phyloP scores from a whole-genome alignment of 2,797 vertebrate genomes.

The Thalassophryne amazonica region DNA sequence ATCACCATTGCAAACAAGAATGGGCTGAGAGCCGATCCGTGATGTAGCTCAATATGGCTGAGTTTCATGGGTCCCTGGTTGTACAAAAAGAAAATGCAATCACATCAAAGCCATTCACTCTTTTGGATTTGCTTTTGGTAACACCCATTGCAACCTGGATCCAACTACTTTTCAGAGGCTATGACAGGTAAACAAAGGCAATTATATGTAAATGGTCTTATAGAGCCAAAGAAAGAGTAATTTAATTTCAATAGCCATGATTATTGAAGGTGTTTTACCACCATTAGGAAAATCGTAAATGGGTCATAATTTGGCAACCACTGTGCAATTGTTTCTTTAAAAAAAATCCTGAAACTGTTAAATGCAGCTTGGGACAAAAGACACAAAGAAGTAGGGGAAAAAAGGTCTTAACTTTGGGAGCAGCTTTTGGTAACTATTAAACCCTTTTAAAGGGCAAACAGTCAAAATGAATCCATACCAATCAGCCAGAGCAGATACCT shows the following conservation, averaged over 20 bases:
- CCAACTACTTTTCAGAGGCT: constrained; percentile 30
- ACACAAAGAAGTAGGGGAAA: too few relatives aligned
- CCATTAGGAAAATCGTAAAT: constrained; percentile 15
- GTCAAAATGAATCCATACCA: not conserved
- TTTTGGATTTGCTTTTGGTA: constrained; percentile 20
- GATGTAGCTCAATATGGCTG: too few relatives aligned
- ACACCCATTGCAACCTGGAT: constrained; percentile 26
- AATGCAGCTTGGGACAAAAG: not conserved
- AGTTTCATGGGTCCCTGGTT: not conserved
- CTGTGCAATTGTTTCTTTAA: constrained; percentile 17
- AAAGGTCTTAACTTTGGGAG: too few relatives aligned
- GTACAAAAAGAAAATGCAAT: constrained; percentile 3
- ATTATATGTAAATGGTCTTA: constrained; percentile 23
- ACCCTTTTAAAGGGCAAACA: not conserved
- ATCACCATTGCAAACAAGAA: too few relatives aligned
- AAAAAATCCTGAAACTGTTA: constrained; percentile 9
- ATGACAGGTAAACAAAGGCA: constrained; percentile 57
- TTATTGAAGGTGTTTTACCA: constrained; percentile 25
- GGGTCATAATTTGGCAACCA: constrained; percentile 37
- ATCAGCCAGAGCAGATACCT: not conserved
- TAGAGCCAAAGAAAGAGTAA: constrained; percentile 8
- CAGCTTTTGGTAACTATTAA: too few relatives aligned
- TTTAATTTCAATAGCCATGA: constrained; percentile 36
- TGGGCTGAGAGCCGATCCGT: too few relatives aligned
- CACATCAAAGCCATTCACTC: constrained; percentile 3